phyloP scores from a whole-genome alignment of 2,797 vertebrate species.

The Heliangelus exortis region DNA sequence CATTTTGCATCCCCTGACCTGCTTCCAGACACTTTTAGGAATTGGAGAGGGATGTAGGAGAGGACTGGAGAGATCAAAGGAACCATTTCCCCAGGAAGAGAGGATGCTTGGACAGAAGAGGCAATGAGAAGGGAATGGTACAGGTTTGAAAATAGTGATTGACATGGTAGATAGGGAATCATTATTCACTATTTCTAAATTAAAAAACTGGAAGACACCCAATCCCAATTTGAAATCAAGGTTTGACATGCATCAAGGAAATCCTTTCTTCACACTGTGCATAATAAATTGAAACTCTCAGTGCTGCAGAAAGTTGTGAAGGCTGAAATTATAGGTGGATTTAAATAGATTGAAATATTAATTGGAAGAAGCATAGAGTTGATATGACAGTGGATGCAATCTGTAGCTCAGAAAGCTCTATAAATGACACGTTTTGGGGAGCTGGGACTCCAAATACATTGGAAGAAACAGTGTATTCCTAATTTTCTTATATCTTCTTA shows the following conservation, averaged over 20 bases:
- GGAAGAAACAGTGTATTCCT: neutral
- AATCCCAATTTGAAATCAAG: neutral
- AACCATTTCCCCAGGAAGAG: neutral
- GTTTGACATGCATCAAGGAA: neutral
- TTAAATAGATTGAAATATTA: neutral
- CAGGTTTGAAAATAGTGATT: neutral
- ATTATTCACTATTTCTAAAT: neutral
- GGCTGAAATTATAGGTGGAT: neutral
- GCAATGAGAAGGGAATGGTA: neutral
- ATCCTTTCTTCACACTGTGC: neutral
- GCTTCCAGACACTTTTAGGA: neutral
- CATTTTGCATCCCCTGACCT: neutral
- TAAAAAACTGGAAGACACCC: neutral
- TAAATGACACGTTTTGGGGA: neutral
- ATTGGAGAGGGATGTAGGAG: neutral
- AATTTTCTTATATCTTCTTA: neutral
- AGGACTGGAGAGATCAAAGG: neutral
- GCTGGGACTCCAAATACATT: neutral
- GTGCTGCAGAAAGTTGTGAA: neutral
- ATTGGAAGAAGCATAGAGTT: neutral
- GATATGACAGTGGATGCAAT: neutral
- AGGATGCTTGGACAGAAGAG: neutral
- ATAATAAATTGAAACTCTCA: neutral
- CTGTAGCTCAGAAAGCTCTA: neutral
- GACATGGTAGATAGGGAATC: neutral